These are phyloP conservation scores for Spodoptera picta DNA, from an alignment of 2,888 invertebrate species.

Conservation along the genomic window DNA sequence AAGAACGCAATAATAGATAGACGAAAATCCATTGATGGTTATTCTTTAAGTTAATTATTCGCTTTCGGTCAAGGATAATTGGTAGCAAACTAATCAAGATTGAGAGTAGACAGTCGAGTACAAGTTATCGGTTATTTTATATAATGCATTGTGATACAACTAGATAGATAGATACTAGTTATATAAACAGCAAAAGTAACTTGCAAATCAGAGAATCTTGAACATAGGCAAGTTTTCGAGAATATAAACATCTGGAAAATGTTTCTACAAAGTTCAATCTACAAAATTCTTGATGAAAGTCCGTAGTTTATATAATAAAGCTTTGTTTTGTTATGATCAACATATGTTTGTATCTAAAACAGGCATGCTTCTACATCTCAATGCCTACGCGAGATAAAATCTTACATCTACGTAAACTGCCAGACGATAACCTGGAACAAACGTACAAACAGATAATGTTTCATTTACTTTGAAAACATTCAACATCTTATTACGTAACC, in stretches of 20 bases:
- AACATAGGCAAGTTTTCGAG: constrained; percentile 7
- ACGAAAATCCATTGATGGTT: constrained; percentile 36
- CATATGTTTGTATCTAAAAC: constrained; percentile 8
- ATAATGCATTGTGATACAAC: constrained; percentile 24
- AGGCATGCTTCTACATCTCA: constrained; percentile 16
- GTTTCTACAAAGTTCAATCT: constrained; percentile 8
- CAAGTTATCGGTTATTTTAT: constrained; percentile 22
- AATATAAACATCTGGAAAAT: constrained; percentile 25
- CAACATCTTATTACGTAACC: constrained; percentile 58
- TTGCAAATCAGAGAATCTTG: constrained; percentile 11
- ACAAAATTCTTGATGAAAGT: constrained; percentile 7
- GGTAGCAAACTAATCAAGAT: constrained; percentile 54
- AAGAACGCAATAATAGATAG: constrained; percentile 53
- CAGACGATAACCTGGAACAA: constrained; percentile 69
- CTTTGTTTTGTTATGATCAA: constrained; percentile 2
- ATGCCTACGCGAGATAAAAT: constrained; percentile 35
- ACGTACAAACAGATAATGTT: constrained; percentile 61
- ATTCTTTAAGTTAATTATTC: constrained; percentile 58
- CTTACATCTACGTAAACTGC: constrained; percentile 47
- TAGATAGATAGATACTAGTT: constrained; percentile 2
- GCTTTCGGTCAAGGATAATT: constrained; percentile 72
- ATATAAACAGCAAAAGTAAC: constrained; percentile 3
- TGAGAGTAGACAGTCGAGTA: constrained; percentile 31
- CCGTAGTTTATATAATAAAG: constrained; percentile 6
- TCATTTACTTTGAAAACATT: constrained; percentile 58